Evolutionary conservation across 2,888 invertebrate genomes (phyloP), one percentile per base, ranked within the genome.

Genomic region (Agonopterix arenella): DNA sequence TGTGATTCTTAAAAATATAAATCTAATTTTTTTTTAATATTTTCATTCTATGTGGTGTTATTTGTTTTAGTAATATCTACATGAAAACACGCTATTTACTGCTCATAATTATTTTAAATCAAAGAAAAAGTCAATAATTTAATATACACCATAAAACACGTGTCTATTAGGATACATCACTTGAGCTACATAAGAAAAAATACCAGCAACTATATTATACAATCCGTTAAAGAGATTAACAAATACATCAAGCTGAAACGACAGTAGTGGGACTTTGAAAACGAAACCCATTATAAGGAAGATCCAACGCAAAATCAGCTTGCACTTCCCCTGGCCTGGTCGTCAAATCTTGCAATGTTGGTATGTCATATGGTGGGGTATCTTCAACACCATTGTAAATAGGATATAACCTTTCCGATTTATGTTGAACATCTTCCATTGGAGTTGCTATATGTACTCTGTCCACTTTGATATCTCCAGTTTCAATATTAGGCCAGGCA

Each of bases 181-280:
- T 68, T 80, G 79, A 42, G 70, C 62, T 44, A 81, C 52, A 64
- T 86, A 78, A 4, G 69, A 67, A 59, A 69, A 83, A 54, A 86
- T 79, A 48, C 70, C 63, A 53, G 60, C 66, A 41, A 88, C 58
- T 52, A 80, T 66, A 55, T 72, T 60, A 56, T 75, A 79, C 46
- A 89, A 57, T 13, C 76, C 64, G 48, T 71, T 65, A 53, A 85
- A 75, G 18, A 89, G 65, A 51, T 64, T 65, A 11, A 74, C 52
- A 51, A 88, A 81, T 42, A 82, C 68, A 61, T 84, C 77, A 88
- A 88, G 85, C 60, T 86, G 85, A 75, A 89, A 89, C 59, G 80
- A 86, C 66, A 88, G 85, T 61, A 89, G 80, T 64, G 88, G 88
- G 76, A 86, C 73, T 82, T 85, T 86, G 88, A 89, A 85, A 88